Base-by-base conservation (phyloP, 2,888 invertebrate species). In the Metellina segmentata region DNA sequence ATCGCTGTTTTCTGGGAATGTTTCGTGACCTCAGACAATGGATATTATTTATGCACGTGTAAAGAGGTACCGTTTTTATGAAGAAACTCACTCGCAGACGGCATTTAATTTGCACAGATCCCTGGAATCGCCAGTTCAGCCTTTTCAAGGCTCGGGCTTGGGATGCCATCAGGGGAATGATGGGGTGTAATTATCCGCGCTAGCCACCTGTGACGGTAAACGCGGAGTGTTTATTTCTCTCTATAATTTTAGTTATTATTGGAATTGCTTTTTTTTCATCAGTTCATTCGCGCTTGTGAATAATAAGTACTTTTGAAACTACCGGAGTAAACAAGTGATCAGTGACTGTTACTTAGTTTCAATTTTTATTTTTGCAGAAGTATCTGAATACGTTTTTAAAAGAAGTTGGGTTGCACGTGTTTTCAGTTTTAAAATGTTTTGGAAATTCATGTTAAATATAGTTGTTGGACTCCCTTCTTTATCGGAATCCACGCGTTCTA, bases 121-220 rank as follows among this genome's bases (percentile, higher is more conserved):
- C 79, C 79, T 34, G 61, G 61, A 61, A 34, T 53, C 16, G 79
- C 7, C 20, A 16, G 79, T 34, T 79, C 53, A 6, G 61, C 53
- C 61, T 79, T 61, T 79, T 61, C 61, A 61, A 16, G 48, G 77
- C n/a, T 6, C 20, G 16, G 75, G 48, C 52, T 16, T 7, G 83
- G 8, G 9, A n/a, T 52, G 19, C 19, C 81, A 48, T 49, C 71
- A 49, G 51, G 19, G 48, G 52, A 52, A 20, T 72, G 19, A 61
- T 20, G 20, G 48, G 34, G 20, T 52, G 61, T 75, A 85, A 85
- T 85, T 75, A 85, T 85, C n/a, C n/a, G 85, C 75, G 53, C 75
- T 61, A 52, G 77, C 85, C 85, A 75, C 75, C 85, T 75, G 85
- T 75, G 85, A 85, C 61, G 77, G 51, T 48, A 77, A 34, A 48